Evolutionary conservation across 1,140 invertebrate genomes (phyloP).

Genomic region (Drosophila kepulauana): DNA sequence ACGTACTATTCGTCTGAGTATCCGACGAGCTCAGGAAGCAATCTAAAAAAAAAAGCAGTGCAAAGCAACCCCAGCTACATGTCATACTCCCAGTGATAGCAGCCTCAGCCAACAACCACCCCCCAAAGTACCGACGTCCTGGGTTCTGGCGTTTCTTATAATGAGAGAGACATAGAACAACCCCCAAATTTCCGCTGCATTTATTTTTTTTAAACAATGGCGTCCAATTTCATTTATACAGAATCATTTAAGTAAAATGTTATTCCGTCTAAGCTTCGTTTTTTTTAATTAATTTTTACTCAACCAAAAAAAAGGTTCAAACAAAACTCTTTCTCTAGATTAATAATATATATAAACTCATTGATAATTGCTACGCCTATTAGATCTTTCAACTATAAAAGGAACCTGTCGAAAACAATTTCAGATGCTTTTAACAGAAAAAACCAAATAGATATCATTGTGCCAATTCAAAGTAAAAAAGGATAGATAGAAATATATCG

Average conservation of each 20-base stretch:
- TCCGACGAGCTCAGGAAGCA: slow-evolving; percentile 44
- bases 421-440: too few relatives aligned
- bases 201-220: slow-evolving; percentile 60
- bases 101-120: slow-evolving; percentile 39
- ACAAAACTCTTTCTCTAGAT: neutral
- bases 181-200: slow-evolving; percentile 49
- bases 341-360: too few relatives aligned
- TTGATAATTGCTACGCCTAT: too few relatives aligned
- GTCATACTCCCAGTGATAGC: slow-evolving; percentile 23
- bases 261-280: slow-evolving; percentile 2
- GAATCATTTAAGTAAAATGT: slow-evolving; percentile 12
- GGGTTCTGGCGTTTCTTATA: slow-evolving; percentile 45
- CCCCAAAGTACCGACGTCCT: slow-evolving; percentile 35
- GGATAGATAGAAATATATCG: too few relatives aligned
- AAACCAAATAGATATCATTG: too few relatives aligned
- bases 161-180: slow-evolving; percentile 49
- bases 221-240: slow-evolving; percentile 46
- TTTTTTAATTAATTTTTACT: slow-evolving; percentile 1
- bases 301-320: neutral
- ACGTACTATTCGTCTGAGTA: slow-evolving; percentile 12
- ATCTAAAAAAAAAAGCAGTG: slow-evolving; percentile 50
- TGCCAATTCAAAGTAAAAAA: too few relatives aligned
- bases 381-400: too few relatives aligned
- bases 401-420: too few relatives aligned
- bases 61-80: slow-evolving; percentile 46